Conservation (phyloP, 2,113 vertebrate genomes). For the Siniperca chuatsi region DNA sequence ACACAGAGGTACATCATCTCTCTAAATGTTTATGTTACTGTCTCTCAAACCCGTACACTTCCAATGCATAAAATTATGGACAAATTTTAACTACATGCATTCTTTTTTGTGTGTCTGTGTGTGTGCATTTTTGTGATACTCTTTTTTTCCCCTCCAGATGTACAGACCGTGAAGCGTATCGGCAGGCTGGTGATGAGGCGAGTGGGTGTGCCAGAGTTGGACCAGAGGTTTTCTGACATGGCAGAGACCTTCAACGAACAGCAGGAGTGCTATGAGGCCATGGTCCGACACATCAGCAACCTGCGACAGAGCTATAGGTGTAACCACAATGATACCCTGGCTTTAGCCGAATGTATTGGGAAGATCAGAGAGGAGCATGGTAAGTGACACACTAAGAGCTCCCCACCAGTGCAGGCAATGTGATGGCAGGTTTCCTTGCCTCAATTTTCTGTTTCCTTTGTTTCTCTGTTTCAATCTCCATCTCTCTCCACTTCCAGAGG, state of each 20-base stretch:
- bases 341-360: conserved; percentile 70
- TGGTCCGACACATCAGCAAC: conserved; percentile 63
- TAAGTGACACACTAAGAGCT: conserved; percentile 53
- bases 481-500: conserved; percentile 60
- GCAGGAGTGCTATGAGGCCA: conserved; percentile 72
- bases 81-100: not conserved
- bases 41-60: not conserved
- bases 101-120: not conserved
- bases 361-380: conserved; percentile 70
- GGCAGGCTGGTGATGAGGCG: conserved; percentile 71
- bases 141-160: conserved; percentile 25
- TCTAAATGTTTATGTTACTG: not conserved
- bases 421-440: not conserved
- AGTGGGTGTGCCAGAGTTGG: conserved; percentile 70
- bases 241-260: conserved; percentile 80
- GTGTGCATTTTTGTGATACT: not conserved
- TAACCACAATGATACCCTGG: conserved; percentile 32
- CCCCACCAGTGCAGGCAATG: not conserved
- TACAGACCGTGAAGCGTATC: conserved; percentile 17
- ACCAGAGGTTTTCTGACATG: conserved; percentile 72
- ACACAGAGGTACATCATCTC: conserved; percentile 41
- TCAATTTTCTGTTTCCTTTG: not conserved
- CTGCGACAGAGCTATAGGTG: conserved; percentile 69
- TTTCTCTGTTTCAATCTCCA: conserved; percentile 3
- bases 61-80: not conserved